phyloP scores from a whole-genome alignment of 2,797 vertebrate species.

The Hipposideros larvatus region DNA sequence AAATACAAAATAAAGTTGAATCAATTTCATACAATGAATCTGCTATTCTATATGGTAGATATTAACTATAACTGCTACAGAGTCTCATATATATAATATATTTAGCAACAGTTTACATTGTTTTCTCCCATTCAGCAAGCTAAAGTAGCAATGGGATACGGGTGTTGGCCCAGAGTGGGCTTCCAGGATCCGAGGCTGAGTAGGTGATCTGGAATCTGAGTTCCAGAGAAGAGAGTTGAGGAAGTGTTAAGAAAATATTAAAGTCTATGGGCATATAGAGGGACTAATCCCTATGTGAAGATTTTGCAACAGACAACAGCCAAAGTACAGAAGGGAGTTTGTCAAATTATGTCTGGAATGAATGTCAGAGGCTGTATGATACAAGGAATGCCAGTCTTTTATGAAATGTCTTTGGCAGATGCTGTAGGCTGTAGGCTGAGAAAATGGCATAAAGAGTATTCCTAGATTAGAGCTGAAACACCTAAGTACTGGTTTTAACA shows the following conservation, averaged over 20 bases:
- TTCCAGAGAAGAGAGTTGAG: not conserved
- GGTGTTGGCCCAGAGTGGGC: no score
- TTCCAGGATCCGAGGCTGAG: not conserved
- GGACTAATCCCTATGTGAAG: not conserved
- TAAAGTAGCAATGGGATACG: not conserved
- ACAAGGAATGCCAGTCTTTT: not conserved
- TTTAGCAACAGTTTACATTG: not conserved
- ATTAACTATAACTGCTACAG: not conserved
- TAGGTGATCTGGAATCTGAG: not conserved
- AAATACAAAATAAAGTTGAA: not conserved
- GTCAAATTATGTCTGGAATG: not conserved
- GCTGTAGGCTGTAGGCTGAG: not conserved
- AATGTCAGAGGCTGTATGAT: not conserved
- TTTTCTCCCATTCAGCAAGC: not conserved
- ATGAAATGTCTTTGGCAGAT: not conserved
- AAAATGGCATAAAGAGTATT: not conserved
- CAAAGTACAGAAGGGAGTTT: not conserved
- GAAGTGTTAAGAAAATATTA: not conserved
- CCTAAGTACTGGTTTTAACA: not conserved
- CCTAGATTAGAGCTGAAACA: accelerated
- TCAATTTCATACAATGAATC: not conserved
- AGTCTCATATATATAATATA: not conserved
- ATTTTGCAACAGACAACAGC: not conserved
- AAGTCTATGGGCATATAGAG: not conserved
- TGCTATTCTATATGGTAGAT: not conserved